These are phyloP conservation scores for Phortica okadai DNA, from an alignment of 2,888 invertebrate species.

Conservation along the genomic window DNA sequence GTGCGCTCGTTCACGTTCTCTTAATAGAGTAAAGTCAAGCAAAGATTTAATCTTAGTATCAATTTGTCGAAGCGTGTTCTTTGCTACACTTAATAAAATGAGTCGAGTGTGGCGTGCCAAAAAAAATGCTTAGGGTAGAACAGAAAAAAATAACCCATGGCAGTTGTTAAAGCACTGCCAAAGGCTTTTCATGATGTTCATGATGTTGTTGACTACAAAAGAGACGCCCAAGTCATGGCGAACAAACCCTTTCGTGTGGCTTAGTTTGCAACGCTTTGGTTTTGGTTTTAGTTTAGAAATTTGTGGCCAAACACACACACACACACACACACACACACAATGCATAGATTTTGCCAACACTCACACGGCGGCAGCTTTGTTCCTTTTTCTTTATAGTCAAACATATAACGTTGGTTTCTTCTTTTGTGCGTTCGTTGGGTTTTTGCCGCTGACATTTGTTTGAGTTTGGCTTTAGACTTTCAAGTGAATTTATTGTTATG, in stretches of 20 bases:
- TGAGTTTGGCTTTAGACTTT: slow-evolving; percentile 32
- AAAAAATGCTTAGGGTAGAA: slow-evolving; percentile 11
- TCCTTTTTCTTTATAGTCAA: slow-evolving; percentile 12
- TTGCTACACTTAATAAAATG: slow-evolving; percentile 61
- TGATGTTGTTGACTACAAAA: slow-evolving; percentile 9
- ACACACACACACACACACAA: not conserved
- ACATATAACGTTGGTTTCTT: not conserved
- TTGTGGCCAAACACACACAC: not conserved
- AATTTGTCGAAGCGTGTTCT: slow-evolving; percentile 66
- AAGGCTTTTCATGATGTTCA: slow-evolving; percentile 8
- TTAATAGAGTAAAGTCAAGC: slow-evolving; percentile 18
- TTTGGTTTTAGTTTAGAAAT: not conserved
- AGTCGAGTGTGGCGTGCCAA: slow-evolving; percentile 40
- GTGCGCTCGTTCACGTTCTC: too few relatives aligned
- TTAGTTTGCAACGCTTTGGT: slow-evolving; percentile 10
- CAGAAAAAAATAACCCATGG: too few relatives aligned
- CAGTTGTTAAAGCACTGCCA: not conserved
- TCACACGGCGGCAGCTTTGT: not conserved
- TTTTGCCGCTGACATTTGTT: slow-evolving; percentile 1
- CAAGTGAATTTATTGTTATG: slow-evolving; percentile 69
- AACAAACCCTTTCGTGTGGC: slow-evolving; percentile 22
- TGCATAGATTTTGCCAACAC: not conserved
- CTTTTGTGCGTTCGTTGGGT: slow-evolving; percentile 4
- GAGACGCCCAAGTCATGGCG: not conserved
- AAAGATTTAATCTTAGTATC: slow-evolving; percentile 68